phyloP scores from a whole-genome alignment of 2,113 vertebrate genomes.

The Tiliqua scincoides region DNA sequence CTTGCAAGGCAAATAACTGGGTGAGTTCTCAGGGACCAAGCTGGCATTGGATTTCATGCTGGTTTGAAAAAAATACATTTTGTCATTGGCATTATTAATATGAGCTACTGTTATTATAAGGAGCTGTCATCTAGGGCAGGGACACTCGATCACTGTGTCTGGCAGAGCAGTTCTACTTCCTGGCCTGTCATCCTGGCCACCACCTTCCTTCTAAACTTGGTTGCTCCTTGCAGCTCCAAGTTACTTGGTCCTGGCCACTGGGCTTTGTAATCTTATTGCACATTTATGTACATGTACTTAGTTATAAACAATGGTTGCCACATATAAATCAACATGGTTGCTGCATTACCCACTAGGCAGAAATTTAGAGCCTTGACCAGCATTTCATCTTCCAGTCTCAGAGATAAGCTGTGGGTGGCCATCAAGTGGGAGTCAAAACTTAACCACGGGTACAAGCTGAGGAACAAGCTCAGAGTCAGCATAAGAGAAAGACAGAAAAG shows the following conservation, averaged over 20 bases:
- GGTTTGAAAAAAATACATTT: constrained; percentile 54
- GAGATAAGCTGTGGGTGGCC: background rate
- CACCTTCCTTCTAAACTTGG: constrained; percentile 4
- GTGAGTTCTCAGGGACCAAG: constrained; percentile 39
- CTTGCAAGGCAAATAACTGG: constrained; percentile 57
- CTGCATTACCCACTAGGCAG: background rate
- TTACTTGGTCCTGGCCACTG: background rate
- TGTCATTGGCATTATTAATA: constrained; percentile 47
- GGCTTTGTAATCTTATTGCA: background rate
- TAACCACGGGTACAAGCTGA: background rate
- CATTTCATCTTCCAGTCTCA: background rate
- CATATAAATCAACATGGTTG: background rate
- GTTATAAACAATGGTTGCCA: background rate
- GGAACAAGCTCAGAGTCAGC: background rate
- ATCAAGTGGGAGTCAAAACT: background rate
- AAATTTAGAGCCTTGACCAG: background rate
- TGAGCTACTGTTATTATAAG: constrained; percentile 19
- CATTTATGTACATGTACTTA: background rate
- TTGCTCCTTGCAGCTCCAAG: background rate
- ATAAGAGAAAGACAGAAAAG: background rate
- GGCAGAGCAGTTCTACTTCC: background rate
- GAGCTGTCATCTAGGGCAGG: constrained; percentile 10
- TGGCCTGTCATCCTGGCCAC: background rate
- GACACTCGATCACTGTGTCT: constrained; percentile 22
- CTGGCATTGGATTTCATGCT: constrained; percentile 54